phyloP scores from a whole-genome alignment of 1,140 invertebrate species.

The Drosophila kepulauana region DNA sequence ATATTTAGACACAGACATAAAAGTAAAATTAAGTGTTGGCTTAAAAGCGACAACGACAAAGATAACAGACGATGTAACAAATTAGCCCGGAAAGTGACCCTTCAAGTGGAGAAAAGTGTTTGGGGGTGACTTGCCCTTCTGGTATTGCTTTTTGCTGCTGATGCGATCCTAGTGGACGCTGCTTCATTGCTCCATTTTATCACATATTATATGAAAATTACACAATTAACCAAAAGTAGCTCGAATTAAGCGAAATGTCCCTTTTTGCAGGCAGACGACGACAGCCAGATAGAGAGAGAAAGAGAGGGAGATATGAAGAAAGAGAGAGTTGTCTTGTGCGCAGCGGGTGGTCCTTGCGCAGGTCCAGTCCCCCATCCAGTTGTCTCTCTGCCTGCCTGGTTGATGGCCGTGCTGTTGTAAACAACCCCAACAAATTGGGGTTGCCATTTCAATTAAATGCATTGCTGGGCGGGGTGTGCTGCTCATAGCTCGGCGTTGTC shows the following conservation, averaged over 20 bases:
- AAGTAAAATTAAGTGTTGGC: conserved; percentile 33
- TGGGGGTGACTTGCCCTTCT: not conserved
- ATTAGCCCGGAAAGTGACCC: conserved; percentile 53
- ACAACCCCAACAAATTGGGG: conserved; percentile 70
- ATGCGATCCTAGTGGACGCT: conserved; percentile 19
- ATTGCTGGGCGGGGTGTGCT: conserved; percentile 77
- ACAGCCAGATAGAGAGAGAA: conserved; percentile 4
- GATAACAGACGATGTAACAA: conserved; percentile 69
- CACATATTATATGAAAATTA: conserved; percentile 70
- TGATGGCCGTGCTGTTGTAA: conserved; percentile 1
- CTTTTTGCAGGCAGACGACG: conserved; percentile 47
- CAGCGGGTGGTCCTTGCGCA: conserved; percentile 72
- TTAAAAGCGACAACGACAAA: conserved; percentile 53
- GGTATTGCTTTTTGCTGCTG: conserved; percentile 50
- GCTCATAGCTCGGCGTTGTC: conserved; percentile 73
- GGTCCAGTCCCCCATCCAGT: not conserved
- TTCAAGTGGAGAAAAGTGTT: conserved; percentile 1
- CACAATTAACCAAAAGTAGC: conserved; percentile 75
- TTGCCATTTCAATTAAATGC: conserved; percentile 81
- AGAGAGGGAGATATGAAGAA: not conserved
- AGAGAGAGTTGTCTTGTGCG: conserved; percentile 34
- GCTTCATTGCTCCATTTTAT: conserved; percentile 65
- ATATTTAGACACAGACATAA: conserved; percentile 24
- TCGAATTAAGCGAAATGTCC: conserved; percentile 70
- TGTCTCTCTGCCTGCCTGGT: not conserved